A percentile compares a stretch with the other conserved stretches of the same genome.
phyloP scores from a whole-genome alignment of 1,140 invertebrate genomes.

The Cryptotermes secundus region DNA sequence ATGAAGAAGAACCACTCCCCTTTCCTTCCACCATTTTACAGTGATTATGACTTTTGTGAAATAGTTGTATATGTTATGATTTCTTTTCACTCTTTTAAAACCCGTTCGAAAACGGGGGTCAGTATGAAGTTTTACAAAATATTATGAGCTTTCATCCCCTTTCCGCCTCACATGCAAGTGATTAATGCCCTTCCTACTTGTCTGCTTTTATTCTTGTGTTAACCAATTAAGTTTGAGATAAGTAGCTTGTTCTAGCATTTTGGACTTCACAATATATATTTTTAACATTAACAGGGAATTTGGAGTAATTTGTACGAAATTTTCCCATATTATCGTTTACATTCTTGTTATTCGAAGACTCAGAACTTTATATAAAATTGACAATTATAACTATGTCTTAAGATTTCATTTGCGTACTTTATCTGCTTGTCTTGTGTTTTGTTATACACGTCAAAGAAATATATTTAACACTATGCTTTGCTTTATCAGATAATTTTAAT shows the following conservation, averaged over 20 bases:
- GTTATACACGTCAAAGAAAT: not conserved
- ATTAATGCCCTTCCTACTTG: not conserved
- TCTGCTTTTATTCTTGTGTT: not conserved
- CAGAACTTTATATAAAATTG: not conserved
- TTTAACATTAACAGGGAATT: not conserved
- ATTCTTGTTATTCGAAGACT: not conserved
- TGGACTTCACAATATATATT: not conserved
- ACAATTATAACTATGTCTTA: not conserved
- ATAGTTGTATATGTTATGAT: not conserved
- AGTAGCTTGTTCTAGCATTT: not conserved
- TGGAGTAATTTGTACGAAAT: not conserved
- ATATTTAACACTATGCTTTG: not conserved
- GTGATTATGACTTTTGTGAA: not conserved
- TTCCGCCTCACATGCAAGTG: not conserved
- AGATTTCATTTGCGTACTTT: not conserved
- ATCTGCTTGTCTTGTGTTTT: conserved; percentile 1
- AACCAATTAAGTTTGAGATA: not conserved
- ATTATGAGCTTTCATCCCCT: not conserved
- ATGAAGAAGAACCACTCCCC: not conserved
- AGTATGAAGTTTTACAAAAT: not conserved
- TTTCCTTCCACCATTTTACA: not conserved
- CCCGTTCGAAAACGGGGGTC: not conserved
- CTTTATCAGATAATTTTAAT: not conserved
- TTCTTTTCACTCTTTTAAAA: not conserved
- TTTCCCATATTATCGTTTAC: not conserved